A percentile compares a stretch with the other conserved stretches of the same genome.
phyloP scores from a whole-genome alignment of 2,797 vertebrate genomes.

The Rhinella marina region DNA sequence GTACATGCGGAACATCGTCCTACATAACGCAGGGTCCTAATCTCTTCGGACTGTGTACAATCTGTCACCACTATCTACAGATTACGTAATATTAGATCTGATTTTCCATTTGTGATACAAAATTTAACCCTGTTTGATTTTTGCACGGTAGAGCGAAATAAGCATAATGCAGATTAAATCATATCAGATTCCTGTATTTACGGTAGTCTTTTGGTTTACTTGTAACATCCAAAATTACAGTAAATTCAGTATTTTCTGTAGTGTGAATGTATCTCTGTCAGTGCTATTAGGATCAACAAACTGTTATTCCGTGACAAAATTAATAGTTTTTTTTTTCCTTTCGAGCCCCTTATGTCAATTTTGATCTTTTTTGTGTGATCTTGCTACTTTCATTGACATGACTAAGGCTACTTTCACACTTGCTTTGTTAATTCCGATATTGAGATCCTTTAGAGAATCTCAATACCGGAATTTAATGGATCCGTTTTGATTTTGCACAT shows the following conservation, averaged over 20 bases:
- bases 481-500: too few relatives aligned
- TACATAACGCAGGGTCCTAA: neutral
- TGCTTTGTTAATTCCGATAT: too few relatives aligned
- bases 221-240: neutral
- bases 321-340: too few relatives aligned
- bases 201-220: neutral
- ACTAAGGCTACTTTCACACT: too few relatives aligned
- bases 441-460: too few relatives aligned
- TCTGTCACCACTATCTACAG: neutral
- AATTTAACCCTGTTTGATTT: neutral
- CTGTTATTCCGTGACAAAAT: neutral
- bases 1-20: neutral
- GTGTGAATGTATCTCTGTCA: too few relatives aligned
- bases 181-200: neutral
- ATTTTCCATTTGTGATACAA: neutral
- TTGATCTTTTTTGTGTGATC: too few relatives aligned
- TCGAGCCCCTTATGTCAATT: too few relatives aligned
- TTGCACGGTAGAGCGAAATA: too few relatives aligned
- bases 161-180: neutral
- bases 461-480: too few relatives aligned
- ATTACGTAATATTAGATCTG: neutral
- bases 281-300: too few relatives aligned
- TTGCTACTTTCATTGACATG: too few relatives aligned
- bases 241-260: neutral
- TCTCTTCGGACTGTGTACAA: neutral